Percentiles rank a stretch among this genome's conserved stretches.
Conservation (phyloP, 1,140 invertebrate species). For the Phymorhynchus buccinoides region DNA sequence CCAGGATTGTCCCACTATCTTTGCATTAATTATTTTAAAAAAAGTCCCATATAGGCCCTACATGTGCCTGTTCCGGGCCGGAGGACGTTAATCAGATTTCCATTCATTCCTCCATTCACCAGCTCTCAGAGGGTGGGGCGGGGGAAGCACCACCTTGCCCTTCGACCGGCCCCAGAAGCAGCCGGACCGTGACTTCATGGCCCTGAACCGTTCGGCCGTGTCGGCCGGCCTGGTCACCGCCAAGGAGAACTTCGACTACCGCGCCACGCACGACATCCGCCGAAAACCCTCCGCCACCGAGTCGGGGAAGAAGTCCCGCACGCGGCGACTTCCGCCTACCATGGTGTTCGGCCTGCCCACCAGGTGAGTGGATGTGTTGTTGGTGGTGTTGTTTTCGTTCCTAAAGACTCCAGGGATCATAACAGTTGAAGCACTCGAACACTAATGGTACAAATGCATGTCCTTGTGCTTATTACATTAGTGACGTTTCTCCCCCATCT, state of each 20-base stretch:
- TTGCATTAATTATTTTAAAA: neutral
- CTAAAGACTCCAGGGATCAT: too few species aligned
- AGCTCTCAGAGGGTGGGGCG: constrained; percentile 49
- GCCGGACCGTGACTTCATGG: constrained; percentile 68
- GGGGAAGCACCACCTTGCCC: constrained; percentile 50
- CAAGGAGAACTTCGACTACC: constrained; percentile 64
- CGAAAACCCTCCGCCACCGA: constrained; percentile 53
- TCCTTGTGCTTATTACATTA: too few species aligned
- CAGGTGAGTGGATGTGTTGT: constrained; percentile 49
- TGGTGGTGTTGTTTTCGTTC: too few species aligned
- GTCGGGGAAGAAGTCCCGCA: constrained; percentile 53
- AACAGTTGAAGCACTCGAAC: too few species aligned
- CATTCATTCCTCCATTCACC: too few species aligned
- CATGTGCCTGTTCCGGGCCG: too few species aligned
- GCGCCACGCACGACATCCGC: constrained; percentile 68
- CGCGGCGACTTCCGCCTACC: constrained; percentile 60
- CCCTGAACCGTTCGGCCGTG: constrained; percentile 67
- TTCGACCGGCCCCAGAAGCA: constrained; percentile 54
- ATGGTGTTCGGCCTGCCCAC: constrained; percentile 70
- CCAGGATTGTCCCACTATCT: too few species aligned
- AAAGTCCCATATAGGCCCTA: neutral
- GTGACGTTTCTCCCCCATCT: too few species aligned
- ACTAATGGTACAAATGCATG: too few species aligned
- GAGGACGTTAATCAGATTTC: too few species aligned
- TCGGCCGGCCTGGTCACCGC: constrained; percentile 64